These are phyloP conservation scores for Chromobotia macracanthus DNA, from an alignment of 2,797 vertebrate genomes.

Conservation along the genomic window DNA sequence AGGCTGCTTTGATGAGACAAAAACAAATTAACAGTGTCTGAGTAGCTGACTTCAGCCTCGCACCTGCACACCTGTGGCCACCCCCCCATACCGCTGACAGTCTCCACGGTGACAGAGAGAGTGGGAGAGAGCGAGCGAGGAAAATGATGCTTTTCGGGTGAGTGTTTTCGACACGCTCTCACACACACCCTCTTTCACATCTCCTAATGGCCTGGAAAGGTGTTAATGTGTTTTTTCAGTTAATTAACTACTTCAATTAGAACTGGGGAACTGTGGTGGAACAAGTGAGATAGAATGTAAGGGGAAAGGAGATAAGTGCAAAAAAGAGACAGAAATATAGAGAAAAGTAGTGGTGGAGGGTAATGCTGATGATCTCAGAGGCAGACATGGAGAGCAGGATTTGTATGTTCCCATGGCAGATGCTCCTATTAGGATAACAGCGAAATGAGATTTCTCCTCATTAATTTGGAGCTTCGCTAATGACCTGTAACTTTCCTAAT, in stretches of 20 bases:
- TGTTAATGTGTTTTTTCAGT: conserved; percentile 71
- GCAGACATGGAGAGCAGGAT: conserved; percentile 25
- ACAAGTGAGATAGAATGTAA: conserved; percentile 37
- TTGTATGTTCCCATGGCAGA: conserved; percentile 33
- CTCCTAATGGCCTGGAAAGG: conserved; percentile 67
- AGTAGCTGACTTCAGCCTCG: conserved; percentile 40
- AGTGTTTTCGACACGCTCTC: conserved; percentile 49
- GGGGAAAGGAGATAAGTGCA: conserved; percentile 22
- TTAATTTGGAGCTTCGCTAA: conserved; percentile 55
- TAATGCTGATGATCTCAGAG: conserved; percentile 30
- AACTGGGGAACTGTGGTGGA: conserved; percentile 50
- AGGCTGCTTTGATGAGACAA: conserved; percentile 44
- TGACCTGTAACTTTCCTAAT: conserved; percentile 56
- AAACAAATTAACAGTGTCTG: conserved; percentile 55
- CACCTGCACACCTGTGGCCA: conserved; percentile 35
- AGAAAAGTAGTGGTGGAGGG: conserved; percentile 13
- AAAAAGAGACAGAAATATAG: conserved; percentile 2
- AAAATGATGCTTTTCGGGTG: conserved; percentile 36
- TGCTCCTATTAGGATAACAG: conserved; percentile 38
- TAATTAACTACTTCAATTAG: conserved; percentile 71
- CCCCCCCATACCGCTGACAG: background rate
- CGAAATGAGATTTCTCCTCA: conserved; percentile 45
- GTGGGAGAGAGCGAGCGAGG: conserved; percentile 27
- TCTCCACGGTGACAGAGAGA: conserved; percentile 39
- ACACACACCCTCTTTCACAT: conserved; percentile 55